These are phyloP conservation scores for Nothobranchius kuhntae DNA, from an alignment of 2,113 vertebrate species.

Conservation along the genomic window DNA sequence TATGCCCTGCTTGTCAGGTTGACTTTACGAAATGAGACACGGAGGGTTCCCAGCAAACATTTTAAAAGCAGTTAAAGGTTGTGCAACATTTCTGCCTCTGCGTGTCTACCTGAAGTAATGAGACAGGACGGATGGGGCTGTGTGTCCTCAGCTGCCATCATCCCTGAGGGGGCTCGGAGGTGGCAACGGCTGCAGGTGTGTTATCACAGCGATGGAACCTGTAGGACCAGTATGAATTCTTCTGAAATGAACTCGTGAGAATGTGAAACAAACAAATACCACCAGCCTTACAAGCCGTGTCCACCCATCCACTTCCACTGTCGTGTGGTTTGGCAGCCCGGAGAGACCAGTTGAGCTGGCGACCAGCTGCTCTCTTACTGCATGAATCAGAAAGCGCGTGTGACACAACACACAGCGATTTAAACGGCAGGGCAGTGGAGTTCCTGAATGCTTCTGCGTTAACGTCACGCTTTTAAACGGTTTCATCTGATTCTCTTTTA, in stretches of 20 bases:
- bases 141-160: constrained; percentile 2
- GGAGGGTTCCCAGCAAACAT: constrained; percentile 25
- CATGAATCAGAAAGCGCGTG: neutral
- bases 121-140: constrained; percentile 32
- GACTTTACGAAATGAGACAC: constrained; percentile 3
- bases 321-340: constrained; percentile 17
- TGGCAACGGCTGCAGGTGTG: constrained; percentile 45
- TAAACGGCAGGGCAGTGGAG: neutral
- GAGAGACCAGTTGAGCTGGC: constrained; percentile 44
- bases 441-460: neutral
- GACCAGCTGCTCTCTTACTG: constrained; percentile 18
- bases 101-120: constrained; percentile 45
- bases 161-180: constrained; percentile 8
- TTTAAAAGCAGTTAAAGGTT: constrained; percentile 34
- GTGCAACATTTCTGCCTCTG: constrained; percentile 50
- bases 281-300: constrained; percentile 21
- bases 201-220: constrained; percentile 61
- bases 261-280: constrained; percentile 31
- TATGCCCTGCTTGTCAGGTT: constrained; percentile 5
- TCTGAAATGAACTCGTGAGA: constrained; percentile 51
- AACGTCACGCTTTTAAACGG: neutral
- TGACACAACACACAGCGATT: constrained; percentile 2
- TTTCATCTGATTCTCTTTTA: no score
- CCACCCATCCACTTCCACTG: constrained; percentile 10
- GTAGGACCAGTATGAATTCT: constrained; percentile 69